phyloP scores from a whole-genome alignment of 2,113 vertebrate genomes.

The Spheniscus mendiculus region DNA sequence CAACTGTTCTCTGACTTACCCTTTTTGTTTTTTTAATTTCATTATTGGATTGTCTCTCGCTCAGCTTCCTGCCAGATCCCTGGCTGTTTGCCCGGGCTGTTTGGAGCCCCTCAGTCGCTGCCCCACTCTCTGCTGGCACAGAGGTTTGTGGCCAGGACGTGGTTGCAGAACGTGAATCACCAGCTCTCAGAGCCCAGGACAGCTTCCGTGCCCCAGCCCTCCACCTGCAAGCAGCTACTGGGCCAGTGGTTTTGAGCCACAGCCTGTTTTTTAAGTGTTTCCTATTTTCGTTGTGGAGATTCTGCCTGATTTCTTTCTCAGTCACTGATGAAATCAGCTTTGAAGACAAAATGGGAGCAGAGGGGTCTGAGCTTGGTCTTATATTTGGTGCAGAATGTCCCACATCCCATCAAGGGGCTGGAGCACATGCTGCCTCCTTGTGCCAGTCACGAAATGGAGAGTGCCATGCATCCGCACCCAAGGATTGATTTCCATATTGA shows the following conservation, averaged over 20 bases:
- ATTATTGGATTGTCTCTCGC: background rate
- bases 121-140: background rate
- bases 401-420: background rate
- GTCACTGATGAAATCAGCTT: background rate
- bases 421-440: background rate
- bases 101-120: background rate
- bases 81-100: background rate
- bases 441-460: background rate
- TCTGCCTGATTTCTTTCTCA: background rate
- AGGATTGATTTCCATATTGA: background rate
- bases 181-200: background rate
- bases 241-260: background rate
- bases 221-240: background rate
- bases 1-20: background rate
- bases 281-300: background rate
- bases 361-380: background rate
- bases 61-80: background rate
- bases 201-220: background rate
- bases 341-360: background rate
- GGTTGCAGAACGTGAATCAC: background rate
- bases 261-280: background rate
- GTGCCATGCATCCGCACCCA: too few relatives aligned
- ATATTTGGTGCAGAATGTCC: background rate
- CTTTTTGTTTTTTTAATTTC: background rate
- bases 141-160: background rate